Evolutionary conservation across 2,113 vertebrate species (phyloP).

Genomic region (Hippocampus abdominalis): DNA sequence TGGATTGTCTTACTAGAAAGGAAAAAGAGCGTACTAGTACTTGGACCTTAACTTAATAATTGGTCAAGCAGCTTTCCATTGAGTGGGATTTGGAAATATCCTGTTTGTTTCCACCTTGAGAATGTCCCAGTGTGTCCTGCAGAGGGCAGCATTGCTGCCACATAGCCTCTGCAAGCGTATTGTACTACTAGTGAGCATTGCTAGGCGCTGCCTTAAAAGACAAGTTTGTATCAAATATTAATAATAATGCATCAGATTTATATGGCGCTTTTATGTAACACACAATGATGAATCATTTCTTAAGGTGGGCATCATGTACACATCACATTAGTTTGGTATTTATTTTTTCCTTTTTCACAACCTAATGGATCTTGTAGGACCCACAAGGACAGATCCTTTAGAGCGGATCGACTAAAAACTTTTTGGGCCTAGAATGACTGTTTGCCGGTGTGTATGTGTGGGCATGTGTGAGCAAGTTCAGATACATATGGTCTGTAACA

Average conservation of each 20-base stretch:
- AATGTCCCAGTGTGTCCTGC: slow-evolving; percentile 3
- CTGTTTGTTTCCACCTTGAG: not conserved
- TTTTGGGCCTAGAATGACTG: slow-evolving; percentile 5
- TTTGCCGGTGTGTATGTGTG: slow-evolving; percentile 12
- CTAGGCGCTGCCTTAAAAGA: slow-evolving; percentile 61
- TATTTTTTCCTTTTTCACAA: slow-evolving; percentile 44
- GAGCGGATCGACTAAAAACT: slow-evolving; percentile 31
- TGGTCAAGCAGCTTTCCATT: not conserved
- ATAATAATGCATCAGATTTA: slow-evolving; percentile 21
- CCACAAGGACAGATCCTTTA: slow-evolving; percentile 22
- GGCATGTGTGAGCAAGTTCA: not conserved
- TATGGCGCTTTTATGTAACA: too few relatives aligned
- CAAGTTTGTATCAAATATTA: slow-evolving; percentile 47
- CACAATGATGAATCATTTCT: slow-evolving; percentile 11
- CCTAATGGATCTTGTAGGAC: slow-evolving; percentile 40
- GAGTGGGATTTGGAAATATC: not conserved
- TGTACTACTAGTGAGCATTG: slow-evolving; percentile 10
- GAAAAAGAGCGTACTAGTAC: not conserved
- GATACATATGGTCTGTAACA: not conserved
- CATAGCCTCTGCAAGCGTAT: not conserved
- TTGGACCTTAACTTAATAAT: not conserved
- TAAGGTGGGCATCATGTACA: slow-evolving; percentile 23
- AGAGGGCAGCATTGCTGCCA: slow-evolving; percentile 1
- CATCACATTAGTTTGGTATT: slow-evolving; percentile 48
- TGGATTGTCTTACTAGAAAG: not conserved